A percentile compares a stretch with the other conserved stretches of the same genome.
phyloP scores from a whole-genome alignment of 2,113 vertebrate genomes.

The Genyomyrus donnyi region DNA sequence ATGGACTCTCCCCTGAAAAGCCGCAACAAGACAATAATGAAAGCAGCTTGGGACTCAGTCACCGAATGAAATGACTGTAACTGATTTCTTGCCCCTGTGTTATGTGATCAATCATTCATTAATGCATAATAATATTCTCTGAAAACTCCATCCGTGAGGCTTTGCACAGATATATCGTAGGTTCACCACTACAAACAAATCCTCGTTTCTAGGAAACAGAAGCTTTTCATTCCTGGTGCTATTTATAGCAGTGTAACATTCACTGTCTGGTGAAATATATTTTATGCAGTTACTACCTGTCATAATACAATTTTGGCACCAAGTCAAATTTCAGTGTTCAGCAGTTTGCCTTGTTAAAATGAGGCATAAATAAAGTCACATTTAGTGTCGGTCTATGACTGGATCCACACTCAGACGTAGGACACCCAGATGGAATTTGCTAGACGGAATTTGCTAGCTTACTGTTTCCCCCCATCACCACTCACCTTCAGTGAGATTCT shows the following conservation, averaged over 20 bases:
- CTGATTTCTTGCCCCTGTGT: background rate
- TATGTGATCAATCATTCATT: background rate
- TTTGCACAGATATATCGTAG: background rate
- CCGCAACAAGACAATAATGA: background rate
- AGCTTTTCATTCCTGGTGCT: constrained; percentile 3
- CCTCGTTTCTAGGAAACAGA: background rate
- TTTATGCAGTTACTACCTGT: background rate
- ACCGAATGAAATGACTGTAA: background rate
- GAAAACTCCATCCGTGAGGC: background rate
- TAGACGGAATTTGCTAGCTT: background rate
- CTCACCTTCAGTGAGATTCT: background rate
- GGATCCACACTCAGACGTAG: background rate
- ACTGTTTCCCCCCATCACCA: background rate
- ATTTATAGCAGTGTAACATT: background rate
- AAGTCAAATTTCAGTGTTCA: background rate
- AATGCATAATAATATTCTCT: background rate
- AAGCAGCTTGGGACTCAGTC: background rate
- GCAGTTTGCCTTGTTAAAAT: constrained; percentile 4
- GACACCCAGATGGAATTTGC: background rate
- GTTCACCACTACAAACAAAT: background rate
- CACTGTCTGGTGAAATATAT: background rate
- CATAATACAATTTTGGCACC: constrained; percentile 4
- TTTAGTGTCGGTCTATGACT: background rate
- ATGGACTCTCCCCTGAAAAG: background rate
- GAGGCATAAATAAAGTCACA: background rate